These are phyloP conservation scores for Orussus abietinus DNA, from an alignment of 1,140 invertebrate genomes.

Conservation along the genomic window DNA sequence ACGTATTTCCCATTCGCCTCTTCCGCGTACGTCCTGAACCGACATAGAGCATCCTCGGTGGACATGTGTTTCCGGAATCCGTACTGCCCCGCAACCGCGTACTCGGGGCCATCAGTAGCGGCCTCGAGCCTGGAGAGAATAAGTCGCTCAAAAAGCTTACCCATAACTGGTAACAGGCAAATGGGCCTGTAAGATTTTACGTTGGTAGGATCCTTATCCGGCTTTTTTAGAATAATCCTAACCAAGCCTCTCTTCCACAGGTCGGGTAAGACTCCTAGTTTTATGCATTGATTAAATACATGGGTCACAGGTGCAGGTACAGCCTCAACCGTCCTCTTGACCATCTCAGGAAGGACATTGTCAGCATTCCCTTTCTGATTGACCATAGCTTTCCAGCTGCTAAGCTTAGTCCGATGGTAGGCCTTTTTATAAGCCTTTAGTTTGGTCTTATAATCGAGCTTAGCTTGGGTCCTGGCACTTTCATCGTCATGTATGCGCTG, in stretches of 20 bases:
- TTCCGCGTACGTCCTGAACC: no score
- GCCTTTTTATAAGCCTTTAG: neutral
- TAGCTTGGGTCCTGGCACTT: neutral
- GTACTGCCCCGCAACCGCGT: conserved; percentile 10
- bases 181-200: conserved; percentile 20
- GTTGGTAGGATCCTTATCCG: conserved; percentile 1
- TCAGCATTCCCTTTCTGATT: neutral
- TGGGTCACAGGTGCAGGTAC: neutral
- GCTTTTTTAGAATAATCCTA: conserved; percentile 20
- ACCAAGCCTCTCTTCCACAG: conserved; percentile 25
- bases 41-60: conserved; percentile 1
- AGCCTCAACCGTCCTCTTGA: neutral
- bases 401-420: neutral
- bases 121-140: conserved; percentile 16
- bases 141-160: conserved; percentile 22
- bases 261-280: conserved; percentile 18
- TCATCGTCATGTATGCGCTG: neutral
- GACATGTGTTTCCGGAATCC: neutral
- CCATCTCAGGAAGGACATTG: no score
- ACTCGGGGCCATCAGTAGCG: conserved; percentile 19
- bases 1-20: no score
- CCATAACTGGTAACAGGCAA: conserved; percentile 18
- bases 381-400: conserved; percentile 2
- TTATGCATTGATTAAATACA: neutral
- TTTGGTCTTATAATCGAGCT: neutral